Evolutionary conservation across 2,113 vertebrate genomes (phyloP), one percentile per base, ranked within the genome.

Genomic region (Mus spicilegus): DNA sequence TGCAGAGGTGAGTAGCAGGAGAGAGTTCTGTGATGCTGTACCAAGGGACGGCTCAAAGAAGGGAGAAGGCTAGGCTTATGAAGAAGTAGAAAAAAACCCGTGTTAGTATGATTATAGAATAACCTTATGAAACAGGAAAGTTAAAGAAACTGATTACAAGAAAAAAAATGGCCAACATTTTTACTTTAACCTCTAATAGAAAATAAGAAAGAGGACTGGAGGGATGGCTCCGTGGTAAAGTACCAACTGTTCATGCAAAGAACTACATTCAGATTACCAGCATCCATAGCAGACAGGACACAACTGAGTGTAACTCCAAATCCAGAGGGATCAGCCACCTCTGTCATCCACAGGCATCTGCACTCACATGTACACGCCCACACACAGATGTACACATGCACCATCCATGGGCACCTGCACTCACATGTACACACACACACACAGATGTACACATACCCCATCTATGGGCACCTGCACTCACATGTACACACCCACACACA

Each of bases 181-280:
- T 75, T 8, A 61, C 1, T 61, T 42, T 51, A 84, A 36, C 36
- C 85, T 76, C 56, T 33, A 3, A 14, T 46, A 89, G 39, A 86
- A 96, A 82, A 91, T 63, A 84, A 93, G 42, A 75, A 92, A 90
- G 46, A 84, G 24, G 24, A 3, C 3, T 17, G 39, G 58, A 84
- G 14, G 14, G n/a, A 17, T 42, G 13, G 14, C 56, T 84, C 56
- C 5, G 80, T 84, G n/a, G 56, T 56, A 39, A n/a, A 63, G 7
- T 42, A 7, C 22, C 28, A 14, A 28, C 36, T 61, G n/a, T 63
- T 63, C 7, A 42, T 28, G 13, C 24, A 17, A 84, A 84, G n/a
- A 84, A 63, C 58, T 63, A 39, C n/a, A 30, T 24, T 63, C 30
- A 5, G n/a, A 63, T 63, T 30, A 39, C n/a, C 58, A 63, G n/a